A percentile compares a stretch with the other conserved stretches of the same genome.
These are phyloP conservation scores for Tylochromis polylepis DNA, from an alignment of 2,113 vertebrate genomes.

Conservation along the genomic window DNA sequence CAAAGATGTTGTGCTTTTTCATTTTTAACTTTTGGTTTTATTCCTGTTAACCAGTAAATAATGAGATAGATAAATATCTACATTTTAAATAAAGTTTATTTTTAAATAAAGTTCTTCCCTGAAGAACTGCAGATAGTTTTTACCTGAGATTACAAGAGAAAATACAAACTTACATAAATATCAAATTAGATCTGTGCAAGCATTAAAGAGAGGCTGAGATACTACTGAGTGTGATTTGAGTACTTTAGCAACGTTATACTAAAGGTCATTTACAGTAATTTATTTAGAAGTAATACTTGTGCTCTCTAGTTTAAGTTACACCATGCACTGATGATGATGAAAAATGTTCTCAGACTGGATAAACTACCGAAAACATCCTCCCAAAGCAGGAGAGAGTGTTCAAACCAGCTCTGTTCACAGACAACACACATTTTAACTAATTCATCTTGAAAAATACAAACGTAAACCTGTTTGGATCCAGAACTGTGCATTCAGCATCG, in stretches of 20 bases:
- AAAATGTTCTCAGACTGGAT: background rate
- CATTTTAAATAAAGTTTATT: background rate
- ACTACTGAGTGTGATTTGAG: background rate
- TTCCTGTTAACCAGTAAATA: background rate
- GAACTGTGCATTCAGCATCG: background rate
- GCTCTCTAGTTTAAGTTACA: background rate
- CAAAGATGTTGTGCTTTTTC: background rate
- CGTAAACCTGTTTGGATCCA: background rate
- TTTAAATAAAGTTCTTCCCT: too few species aligned
- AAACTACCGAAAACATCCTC: conserved; percentile 1
- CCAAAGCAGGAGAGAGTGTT: background rate
- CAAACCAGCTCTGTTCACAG: background rate
- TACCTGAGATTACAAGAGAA: background rate
- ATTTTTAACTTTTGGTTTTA: background rate
- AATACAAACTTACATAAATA: conserved; percentile 16
- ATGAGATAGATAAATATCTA: background rate
- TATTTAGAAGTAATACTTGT: background rate
- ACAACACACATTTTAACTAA: background rate
- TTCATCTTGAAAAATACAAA: background rate
- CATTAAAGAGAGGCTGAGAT: background rate
- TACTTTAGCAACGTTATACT: background rate
- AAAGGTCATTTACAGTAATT: background rate
- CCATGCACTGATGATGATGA: background rate
- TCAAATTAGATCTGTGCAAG: background rate
- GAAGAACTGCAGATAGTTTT: background rate